These are phyloP conservation scores for Gila orcuttii DNA, from an alignment of 2,113 vertebrate species.

Conservation along the genomic window DNA sequence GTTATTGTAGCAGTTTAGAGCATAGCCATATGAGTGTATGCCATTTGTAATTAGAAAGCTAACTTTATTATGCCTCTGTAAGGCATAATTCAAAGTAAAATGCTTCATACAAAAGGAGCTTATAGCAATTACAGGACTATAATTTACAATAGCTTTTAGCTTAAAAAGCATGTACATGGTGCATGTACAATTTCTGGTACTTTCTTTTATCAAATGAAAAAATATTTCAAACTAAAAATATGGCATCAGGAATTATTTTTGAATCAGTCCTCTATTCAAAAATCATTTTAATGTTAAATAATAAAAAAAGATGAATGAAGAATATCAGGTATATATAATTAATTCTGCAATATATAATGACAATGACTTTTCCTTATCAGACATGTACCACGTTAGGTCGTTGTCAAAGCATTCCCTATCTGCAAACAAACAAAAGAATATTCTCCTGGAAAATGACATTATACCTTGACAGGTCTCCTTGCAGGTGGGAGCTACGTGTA, in stretches of 20 bases:
- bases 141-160: slow-evolving; percentile 2
- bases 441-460: slow-evolving; percentile 27
- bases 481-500: not conserved
- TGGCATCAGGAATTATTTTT: not conserved
- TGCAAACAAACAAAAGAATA: slow-evolving; percentile 1
- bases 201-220: not conserved
- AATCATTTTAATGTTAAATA: not conserved
- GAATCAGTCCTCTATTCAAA: not conserved
- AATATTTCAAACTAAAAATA: not conserved
- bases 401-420: slow-evolving; percentile 20
- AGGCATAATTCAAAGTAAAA: not conserved
- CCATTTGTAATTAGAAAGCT: not conserved
- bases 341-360: not conserved
- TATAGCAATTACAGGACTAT: not conserved
- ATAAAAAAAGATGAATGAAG: not conserved
- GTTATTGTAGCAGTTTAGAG: slow-evolving; percentile 11
- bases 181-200: no score
- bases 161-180: not conserved
- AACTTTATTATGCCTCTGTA: no score
- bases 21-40: not conserved
- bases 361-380: slow-evolving; percentile 19
- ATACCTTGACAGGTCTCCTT: slow-evolving; percentile 5
- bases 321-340: not conserved
- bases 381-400: not conserved
- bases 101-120: not conserved